Evolutionary conservation across 1,140 invertebrate genomes (phyloP), one percentile per base, ranked within the genome.

Genomic region (Augochlora pura): DNA sequence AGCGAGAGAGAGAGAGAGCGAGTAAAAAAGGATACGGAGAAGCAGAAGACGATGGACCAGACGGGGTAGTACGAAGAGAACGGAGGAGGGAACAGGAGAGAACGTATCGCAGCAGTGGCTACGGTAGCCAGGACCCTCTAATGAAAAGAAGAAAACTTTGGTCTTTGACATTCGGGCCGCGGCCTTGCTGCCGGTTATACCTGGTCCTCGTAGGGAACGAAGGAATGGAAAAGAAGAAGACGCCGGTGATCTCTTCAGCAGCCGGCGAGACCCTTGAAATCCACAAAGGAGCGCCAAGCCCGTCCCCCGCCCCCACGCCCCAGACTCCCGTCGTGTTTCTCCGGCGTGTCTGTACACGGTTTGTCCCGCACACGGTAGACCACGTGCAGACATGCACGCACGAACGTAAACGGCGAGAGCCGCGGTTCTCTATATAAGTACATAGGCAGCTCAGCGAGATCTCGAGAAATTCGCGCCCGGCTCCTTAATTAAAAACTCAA

Each of bases 61-160:
- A 62, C 63, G 63, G 73, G 54, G 73, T 23, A 64, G 65, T 62
- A 70, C 84, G 42, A 83, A 84, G 76, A 88, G 80, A 90, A 89
- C 87, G 83, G 84, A 87, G 76, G 80, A 82, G 60, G 80, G 63
- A 65, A 76, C 62, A 65, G 73, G 32, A 81, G 25, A 80, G 57
- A 77, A 79, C 87, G 81, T 87, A 87, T 88, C 87, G 84, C 78
- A 54, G 79, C 10, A 10, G 42, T 79, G 81, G 80, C 85, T 7
- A 21, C 63, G 80, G 81, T 72, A 84, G 78, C 77, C 77, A 79
- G 77, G 52, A 79, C 59, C 80, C 86, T 83, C 83, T 88, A 87
- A 91, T 91, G 89, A 91, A 88, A 88, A 91, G 91, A 88, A 90
- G 83, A 82, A 88, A 88, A 87, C 84, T 89, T 89, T 88, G 69